Evolutionary conservation across 2,797 vertebrate genomes (phyloP), one percentile per base, ranked within the genome.

Genomic region (Alfaro cultratus): DNA sequence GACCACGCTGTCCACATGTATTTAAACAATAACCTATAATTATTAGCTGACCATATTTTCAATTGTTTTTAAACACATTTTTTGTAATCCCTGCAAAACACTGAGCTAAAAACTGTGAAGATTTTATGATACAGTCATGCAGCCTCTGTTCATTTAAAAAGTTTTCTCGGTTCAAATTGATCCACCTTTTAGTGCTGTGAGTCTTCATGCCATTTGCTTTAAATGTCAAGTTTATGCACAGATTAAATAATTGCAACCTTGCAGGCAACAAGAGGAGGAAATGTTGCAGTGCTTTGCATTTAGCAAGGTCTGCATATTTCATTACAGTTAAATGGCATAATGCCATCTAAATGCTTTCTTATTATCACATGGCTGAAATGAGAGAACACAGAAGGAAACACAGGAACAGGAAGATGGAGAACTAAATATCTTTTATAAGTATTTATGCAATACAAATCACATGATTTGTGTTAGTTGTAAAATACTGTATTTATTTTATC

Each of bases 181-280:
- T 9, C 29, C 18, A 43, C 8, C 41, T 5, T 76, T 34, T 78
- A 78, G 29, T 45, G n/a, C 46, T 75, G 5, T 62, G 10, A 64
- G 36, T 76, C 7, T 5, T 26, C 15, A 36, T 55, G 16, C 1
- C 62, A 26, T 71, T 8, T 31, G 53, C 16, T 71, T 5, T 43
- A 49, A 77, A 47, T 75, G 34, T n/a, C 57, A 71, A 71, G 68
- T 64, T 67, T 55, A 55, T 77, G 49, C 5, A 79, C 46, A 31
- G 29, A 68, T 5, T 57, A 51, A 55, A 49, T 41, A 82, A 71
- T 51, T 18, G 6, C 41, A 77, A 75, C 53, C 73, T 47, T 71
- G 51, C 70, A 23, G 85, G 85, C 80, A 86, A 29, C 85, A 85
- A 86, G 51, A 84, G 77, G 47, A 91, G 87, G 88, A 93, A 93